phyloP scores from a whole-genome alignment of 2,888 invertebrate genomes.

The Xanthorhoe spadicearia region DNA sequence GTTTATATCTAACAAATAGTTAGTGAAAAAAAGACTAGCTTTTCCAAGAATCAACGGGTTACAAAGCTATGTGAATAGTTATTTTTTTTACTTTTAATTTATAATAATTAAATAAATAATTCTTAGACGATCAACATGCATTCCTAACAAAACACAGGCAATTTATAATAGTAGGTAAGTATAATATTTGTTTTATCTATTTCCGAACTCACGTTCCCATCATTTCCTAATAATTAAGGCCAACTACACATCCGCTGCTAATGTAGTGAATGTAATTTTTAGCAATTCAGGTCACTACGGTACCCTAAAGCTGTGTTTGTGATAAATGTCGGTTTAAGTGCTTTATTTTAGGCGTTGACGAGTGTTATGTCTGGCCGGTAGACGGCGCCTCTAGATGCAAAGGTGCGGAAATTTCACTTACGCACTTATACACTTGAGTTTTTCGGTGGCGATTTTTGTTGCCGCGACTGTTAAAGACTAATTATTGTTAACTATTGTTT shows the following conservation, averaged over 20 bases:
- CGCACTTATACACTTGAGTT: conserved; percentile 21
- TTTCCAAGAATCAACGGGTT: too few species aligned
- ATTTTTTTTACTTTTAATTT: too few species aligned
- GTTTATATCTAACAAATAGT: too few species aligned
- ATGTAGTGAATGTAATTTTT: conserved; percentile 30
- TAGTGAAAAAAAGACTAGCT: too few species aligned
- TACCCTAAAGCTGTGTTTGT: conserved; percentile 45
- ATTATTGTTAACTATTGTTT: background rate
- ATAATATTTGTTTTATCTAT: background rate
- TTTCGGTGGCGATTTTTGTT: conserved; percentile 18
- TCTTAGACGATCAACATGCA: too few species aligned
- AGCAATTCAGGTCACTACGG: conserved; percentile 38
- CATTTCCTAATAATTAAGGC: conserved; percentile 38
- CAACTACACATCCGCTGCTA: conserved; percentile 26
- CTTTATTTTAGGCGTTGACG: conserved; percentile 69
- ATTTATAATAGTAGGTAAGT: background rate
- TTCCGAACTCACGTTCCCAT: conserved; percentile 7
- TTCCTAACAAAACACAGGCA: too few species aligned
- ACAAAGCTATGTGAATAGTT: too few species aligned
- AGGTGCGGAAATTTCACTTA: conserved; percentile 61
- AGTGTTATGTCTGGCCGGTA: conserved; percentile 67
- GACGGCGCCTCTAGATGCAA: conserved; percentile 61
- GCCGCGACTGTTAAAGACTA: background rate
- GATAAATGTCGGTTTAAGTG: conserved; percentile 74
- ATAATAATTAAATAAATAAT: too few species aligned